Conservation (phyloP, 2,888 invertebrate species). For the Pristionchus entomophagus region DNA sequence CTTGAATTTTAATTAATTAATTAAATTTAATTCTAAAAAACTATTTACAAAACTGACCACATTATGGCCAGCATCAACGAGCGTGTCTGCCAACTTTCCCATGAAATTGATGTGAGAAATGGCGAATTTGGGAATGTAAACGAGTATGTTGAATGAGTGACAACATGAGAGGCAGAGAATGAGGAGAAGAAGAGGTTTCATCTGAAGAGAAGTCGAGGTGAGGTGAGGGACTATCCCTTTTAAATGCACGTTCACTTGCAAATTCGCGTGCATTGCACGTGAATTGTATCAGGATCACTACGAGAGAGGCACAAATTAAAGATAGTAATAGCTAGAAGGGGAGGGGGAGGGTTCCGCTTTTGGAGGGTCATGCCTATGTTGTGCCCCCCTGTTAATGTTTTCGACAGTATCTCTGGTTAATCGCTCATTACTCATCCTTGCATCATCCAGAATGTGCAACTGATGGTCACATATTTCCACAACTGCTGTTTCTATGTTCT, state of each 20-base stretch:
- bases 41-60: conserved; percentile 49
- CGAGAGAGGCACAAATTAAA: no score
- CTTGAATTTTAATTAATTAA: background rate
- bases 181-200: background rate
- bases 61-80: conserved; percentile 57
- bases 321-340: no score
- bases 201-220: background rate
- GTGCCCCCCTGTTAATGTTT: background rate
- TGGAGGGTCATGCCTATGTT: background rate
- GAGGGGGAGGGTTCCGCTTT: background rate
- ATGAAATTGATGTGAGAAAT: conserved; percentile 56
- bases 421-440: background rate
- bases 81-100: conserved; percentile 54
- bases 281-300: no score
- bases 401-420: background rate
- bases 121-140: conserved; percentile 55
- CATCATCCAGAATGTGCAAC: background rate
- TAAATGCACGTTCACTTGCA: background rate
- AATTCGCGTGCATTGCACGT: no score
- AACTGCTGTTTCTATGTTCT: no score
- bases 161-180: background rate
- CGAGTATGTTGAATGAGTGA: conserved; percentile 51
- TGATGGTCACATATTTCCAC: no score
- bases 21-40: background rate
- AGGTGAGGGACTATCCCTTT: background rate